Evolutionary conservation across 2,797 vertebrate species (phyloP).

Genomic region (Gallinago solitaria): DNA sequence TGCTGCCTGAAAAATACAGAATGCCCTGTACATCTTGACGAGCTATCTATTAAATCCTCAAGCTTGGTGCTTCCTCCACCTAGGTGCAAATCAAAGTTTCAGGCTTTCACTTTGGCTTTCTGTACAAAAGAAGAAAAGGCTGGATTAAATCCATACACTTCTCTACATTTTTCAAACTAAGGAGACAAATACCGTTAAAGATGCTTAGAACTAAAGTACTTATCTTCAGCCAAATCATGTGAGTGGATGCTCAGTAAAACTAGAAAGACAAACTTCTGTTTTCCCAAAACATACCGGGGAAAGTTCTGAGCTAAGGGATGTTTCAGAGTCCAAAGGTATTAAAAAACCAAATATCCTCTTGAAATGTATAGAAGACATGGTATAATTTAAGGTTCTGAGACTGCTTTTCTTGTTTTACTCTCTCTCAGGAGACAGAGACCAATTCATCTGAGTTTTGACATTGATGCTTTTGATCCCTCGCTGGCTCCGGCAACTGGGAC

Average conservation of each 20-base stretch:
- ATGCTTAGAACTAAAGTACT: neutral
- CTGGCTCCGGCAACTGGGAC: slow-evolving; percentile 96
- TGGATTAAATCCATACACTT: neutral
- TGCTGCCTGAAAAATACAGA: neutral
- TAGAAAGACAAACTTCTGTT: neutral
- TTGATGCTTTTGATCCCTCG: slow-evolving; percentile 95
- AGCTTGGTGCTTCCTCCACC: neutral
- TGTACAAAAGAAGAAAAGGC: neutral
- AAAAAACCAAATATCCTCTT: neutral
- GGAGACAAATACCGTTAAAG: neutral
- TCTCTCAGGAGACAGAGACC: slow-evolving; percentile 86
- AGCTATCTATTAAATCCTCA: neutral
- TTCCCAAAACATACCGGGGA: neutral
- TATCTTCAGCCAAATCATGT: neutral
- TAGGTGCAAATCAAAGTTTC: neutral
- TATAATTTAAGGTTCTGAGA: neutral
- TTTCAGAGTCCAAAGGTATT: neutral
- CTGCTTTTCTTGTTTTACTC: neutral
- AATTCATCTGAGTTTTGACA: slow-evolving; percentile 96
- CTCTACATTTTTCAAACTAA: neutral
- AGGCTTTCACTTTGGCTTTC: neutral
- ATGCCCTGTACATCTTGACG: neutral
- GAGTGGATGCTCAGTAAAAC: neutral
- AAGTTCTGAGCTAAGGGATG: neutral
- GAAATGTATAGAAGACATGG: neutral